Base-by-base conservation (phyloP, 2,113 vertebrate species). In the Colistium nudipinnis region DNA sequence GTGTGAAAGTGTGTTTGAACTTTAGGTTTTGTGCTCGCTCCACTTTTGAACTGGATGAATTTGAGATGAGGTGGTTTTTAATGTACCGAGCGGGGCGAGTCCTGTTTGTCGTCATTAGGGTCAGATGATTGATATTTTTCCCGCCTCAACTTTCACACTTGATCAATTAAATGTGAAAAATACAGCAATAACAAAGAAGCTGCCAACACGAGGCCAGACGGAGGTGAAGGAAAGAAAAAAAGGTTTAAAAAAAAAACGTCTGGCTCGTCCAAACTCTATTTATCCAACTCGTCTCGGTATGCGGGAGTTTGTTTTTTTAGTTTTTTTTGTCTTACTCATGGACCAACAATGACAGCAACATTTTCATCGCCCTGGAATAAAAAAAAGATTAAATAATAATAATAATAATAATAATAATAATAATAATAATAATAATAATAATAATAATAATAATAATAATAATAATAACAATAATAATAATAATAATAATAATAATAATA, bases 271-370 rank as follows among this genome's bases (percentile, higher is more conserved):
- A 2, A 72, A 63, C 67, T 89, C 70, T 88, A 78, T 91, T 89
- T 91, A 71, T 84, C 62, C 69, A 79, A 70, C 77, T 27, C 56
- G 51, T 77, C 17, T 47, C 43, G 78, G 83, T 76, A 83, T 88
- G 87, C 88, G 83, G 79, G 87, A 84, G 64, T 82, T 88, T 84
- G 86, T 70, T 49, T 41, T 70, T 86, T 66, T 83, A 62, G 81
- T 88, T 84, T 87, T 70, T 49, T 41, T 70, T 86, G 64, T 83
- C 75, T 79, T 79, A 82, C 70, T 72, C 36, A 12, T 39, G 65
- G 71, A 76, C 87, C 76, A 82, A 80, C 73, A 81, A 82, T 82
- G 82, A 81, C 84, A 89, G 78, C 67, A 87, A 90, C 76, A 82
- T 77, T 83, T 90, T 91, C 76, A 89, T 87, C 78, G 74, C 57